Evolutionary conservation across 2,113 vertebrate species (phyloP).

Genomic region (Clinocottus analis): DNA sequence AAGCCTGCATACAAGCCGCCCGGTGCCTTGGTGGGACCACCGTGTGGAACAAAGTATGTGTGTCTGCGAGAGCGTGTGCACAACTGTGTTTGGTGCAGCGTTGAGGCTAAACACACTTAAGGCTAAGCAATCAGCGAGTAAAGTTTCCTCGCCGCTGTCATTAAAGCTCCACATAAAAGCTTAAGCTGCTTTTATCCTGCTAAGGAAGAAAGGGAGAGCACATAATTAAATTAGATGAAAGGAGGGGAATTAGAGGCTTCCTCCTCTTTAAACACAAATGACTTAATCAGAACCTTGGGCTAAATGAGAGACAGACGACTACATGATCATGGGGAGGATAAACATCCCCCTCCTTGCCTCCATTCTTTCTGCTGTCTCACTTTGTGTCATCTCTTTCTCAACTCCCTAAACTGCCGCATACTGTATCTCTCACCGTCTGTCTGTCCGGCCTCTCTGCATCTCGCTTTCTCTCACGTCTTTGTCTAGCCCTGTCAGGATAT

Average conservation of each 20-base stretch:
- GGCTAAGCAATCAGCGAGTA: constrained; percentile 69
- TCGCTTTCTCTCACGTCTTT: neutral
- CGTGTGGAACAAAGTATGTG: constrained; percentile 4
- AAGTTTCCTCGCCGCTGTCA: constrained; percentile 74
- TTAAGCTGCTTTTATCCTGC: constrained; percentile 80
- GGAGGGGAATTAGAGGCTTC: constrained; percentile 77
- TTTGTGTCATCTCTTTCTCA: constrained; percentile 47
- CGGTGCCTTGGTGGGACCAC: neutral
- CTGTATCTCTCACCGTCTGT: constrained; percentile 20
- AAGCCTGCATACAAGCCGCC: neutral
- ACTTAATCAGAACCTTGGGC: constrained; percentile 78
- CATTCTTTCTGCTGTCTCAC: constrained; percentile 48
- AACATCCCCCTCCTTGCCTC: constrained; percentile 62
- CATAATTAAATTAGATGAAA: constrained; percentile 83
- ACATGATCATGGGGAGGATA: constrained; percentile 76
- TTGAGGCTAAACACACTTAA: constrained; percentile 72
- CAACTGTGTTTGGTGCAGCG: constrained; percentile 44
- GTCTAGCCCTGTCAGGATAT: no score
- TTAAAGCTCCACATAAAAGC: constrained; percentile 79
- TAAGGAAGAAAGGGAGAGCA: constrained; percentile 75
- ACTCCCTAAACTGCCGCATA: constrained; percentile 30
- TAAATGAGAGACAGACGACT: constrained; percentile 75
- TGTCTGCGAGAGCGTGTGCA: constrained; percentile 1
- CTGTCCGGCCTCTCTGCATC: constrained; percentile 19
- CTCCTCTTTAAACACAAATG: constrained; percentile 78